Evolutionary conservation across 2,113 vertebrate species (phyloP).

Genomic region (Phyllostomus hastatus): DNA sequence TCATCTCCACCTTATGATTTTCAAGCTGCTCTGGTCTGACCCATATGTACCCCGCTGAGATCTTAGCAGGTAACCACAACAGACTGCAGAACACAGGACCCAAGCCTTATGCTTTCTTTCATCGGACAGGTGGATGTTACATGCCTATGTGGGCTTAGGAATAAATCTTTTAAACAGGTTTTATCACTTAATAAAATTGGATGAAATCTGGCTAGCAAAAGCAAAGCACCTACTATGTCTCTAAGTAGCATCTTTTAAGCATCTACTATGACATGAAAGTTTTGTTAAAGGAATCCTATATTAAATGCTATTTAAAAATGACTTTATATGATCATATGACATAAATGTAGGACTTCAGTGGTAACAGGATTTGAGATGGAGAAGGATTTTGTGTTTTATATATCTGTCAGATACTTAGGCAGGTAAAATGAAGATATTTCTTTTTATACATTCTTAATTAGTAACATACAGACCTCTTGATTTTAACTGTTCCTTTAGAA

Average conservation of each 20-base stretch:
- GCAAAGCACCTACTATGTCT: background rate
- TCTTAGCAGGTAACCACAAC: background rate
- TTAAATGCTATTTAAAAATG: background rate
- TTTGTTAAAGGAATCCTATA: background rate
- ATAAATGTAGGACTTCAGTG: background rate
- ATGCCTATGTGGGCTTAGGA: background rate
- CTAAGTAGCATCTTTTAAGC: constrained; percentile 8
- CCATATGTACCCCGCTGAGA: background rate
- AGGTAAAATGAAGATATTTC: background rate
- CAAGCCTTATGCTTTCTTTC: background rate
- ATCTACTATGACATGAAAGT: background rate
- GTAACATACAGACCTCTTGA: background rate
- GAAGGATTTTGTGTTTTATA: background rate
- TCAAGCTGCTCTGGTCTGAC: background rate
- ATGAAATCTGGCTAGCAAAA: background rate
- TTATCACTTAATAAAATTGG: constrained; percentile 8
- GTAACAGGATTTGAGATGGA: background rate
- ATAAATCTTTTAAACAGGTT: background rate
- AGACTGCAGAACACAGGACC: background rate
- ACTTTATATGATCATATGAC: background rate
- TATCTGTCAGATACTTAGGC: background rate
- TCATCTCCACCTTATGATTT: background rate
- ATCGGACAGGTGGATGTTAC: background rate
- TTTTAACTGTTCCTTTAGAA: background rate
- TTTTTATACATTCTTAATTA: background rate